phyloP scores from a whole-genome alignment of 1,140 invertebrate genomes.

The Bombus sibiricus region DNA sequence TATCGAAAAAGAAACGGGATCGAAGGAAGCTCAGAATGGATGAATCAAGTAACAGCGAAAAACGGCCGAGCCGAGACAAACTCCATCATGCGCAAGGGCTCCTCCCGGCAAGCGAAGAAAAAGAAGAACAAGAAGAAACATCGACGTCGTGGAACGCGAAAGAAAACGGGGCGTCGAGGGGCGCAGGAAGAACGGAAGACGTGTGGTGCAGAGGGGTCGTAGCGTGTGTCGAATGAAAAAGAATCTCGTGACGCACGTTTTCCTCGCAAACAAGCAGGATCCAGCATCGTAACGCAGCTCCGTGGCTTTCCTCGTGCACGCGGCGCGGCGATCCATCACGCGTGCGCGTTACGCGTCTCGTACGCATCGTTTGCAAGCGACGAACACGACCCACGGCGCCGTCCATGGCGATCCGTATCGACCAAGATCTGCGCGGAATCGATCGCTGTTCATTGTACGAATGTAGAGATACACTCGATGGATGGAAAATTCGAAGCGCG shows the following conservation, averaged over 20 bases:
- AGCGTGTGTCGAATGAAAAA: conserved; percentile 45
- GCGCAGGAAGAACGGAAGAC: not conserved
- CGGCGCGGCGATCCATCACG: conserved; percentile 21
- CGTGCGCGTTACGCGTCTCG: conserved; percentile 4
- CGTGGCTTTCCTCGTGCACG: conserved; percentile 39
- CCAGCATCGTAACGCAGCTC: not conserved
- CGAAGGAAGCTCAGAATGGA: too few relatives aligned
- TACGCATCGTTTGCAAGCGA: conserved; percentile 16
- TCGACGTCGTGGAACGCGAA: not conserved
- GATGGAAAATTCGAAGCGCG: conserved; percentile 13
- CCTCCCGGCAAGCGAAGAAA: too few relatives aligned
- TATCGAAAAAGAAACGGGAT: too few relatives aligned
- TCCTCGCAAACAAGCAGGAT: conserved; percentile 45
- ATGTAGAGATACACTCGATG: not conserved
- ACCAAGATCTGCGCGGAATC: conserved; percentile 12
- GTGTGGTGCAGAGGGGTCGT: not conserved
- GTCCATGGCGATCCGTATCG: not conserved
- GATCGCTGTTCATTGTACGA: not conserved
- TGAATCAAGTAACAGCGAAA: too few relatives aligned
- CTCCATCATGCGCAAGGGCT: too few relatives aligned
- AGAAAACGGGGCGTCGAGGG: not conserved
- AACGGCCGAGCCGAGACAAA: too few relatives aligned
- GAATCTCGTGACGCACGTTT: conserved; percentile 52
- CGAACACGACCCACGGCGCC: not conserved
- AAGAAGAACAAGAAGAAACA: not conserved